A percentile compares a stretch with the other conserved stretches of the same genome.
These are phyloP conservation scores for Amniataba percoides DNA, from an alignment of 2,797 vertebrate species.

Conservation along the genomic window DNA sequence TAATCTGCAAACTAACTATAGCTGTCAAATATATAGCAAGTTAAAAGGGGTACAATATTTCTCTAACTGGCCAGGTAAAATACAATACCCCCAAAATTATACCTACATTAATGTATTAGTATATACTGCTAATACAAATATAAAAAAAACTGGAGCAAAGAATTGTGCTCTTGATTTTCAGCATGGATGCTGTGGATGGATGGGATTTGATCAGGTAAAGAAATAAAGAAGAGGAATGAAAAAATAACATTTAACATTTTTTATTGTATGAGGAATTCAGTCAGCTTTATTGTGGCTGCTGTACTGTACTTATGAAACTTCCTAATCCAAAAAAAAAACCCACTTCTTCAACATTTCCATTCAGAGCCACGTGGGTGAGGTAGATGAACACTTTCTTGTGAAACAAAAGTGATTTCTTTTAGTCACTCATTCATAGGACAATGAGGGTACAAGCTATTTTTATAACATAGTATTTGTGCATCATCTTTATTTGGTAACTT, in stretches of 20 bases:
- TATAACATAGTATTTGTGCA: background rate
- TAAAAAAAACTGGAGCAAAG: too few species aligned
- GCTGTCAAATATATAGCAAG: background rate
- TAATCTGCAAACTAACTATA: background rate
- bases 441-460: background rate
- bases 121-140: background rate
- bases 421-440: background rate
- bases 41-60: background rate
- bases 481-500: background rate
- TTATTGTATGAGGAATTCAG: background rate
- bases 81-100: background rate
- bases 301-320: conserved; percentile 1
- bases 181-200: background rate
- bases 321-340: background rate
- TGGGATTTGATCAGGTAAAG: background rate
- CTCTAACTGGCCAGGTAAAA: background rate
- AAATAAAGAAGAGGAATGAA: background rate
- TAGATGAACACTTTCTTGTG: background rate
- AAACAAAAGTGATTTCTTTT: background rate
- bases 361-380: background rate
- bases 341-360: background rate
- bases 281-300: background rate
- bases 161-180: background rate
- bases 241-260: background rate
- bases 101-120: background rate